Conservation (phyloP, 2,113 vertebrate species). For the Python bivittatus region DNA sequence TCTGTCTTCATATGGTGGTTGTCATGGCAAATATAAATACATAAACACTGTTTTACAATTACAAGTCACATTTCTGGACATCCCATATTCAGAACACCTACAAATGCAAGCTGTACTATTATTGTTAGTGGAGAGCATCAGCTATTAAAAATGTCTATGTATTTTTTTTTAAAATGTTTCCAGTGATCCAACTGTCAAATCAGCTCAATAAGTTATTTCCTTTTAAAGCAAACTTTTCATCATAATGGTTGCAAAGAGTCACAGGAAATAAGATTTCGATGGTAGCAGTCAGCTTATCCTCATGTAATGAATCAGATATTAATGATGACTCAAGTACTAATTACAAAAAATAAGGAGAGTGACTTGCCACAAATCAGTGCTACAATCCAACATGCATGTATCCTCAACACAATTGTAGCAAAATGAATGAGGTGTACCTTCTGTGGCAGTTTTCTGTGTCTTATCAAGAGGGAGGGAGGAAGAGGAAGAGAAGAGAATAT, state of each 20-base stretch:
- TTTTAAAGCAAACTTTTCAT: slow-evolving; percentile 1
- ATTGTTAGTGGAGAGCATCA: neutral
- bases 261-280: neutral
- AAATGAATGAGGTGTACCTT: neutral
- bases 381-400: neutral
- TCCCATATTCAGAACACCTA: neutral
- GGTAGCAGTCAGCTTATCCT: neutral
- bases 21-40: neutral
- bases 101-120: neutral
- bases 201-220: neutral
- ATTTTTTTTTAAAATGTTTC: slow-evolving; percentile 7
- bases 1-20: neutral
- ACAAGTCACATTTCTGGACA: neutral
- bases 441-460: neutral
- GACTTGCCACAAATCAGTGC: neutral
- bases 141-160: neutral
- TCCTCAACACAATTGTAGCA: neutral
- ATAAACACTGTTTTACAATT: neutral
- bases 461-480: neutral
- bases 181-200: neutral
- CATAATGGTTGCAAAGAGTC: neutral
- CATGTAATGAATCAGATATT: neutral
- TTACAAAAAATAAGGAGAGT: neutral
- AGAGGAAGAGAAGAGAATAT: neutral
- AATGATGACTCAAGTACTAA: neutral